These are phyloP conservation scores for Numenius phaeopus DNA, from an alignment of 2,797 vertebrate species.

Conservation along the genomic window DNA sequence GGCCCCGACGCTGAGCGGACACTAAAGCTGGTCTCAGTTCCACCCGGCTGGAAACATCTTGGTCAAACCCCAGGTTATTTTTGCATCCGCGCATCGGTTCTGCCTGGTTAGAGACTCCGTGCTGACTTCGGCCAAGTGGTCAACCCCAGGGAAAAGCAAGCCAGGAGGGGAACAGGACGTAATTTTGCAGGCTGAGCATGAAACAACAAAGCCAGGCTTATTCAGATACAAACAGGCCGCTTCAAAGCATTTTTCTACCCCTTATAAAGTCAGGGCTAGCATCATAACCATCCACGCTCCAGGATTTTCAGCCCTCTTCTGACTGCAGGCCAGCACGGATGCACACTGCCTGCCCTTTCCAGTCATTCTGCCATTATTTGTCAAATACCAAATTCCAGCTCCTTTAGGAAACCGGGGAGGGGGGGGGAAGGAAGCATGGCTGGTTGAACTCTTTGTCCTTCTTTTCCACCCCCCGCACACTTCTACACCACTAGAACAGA, in stretches of 20 bases:
- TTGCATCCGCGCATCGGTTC: slow-evolving; percentile 16
- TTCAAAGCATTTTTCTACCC: slow-evolving; percentile 40
- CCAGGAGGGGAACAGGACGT: slow-evolving; percentile 32
- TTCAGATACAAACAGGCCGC: slow-evolving; percentile 3
- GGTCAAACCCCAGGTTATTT: slow-evolving; percentile 49
- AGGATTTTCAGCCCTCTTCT: neutral
- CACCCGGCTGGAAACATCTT: neutral
- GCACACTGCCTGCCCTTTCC: neutral
- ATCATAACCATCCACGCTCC: neutral
- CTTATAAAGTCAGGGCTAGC: neutral
- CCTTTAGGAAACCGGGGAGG: neutral
- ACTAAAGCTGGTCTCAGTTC: slow-evolving; percentile 6
- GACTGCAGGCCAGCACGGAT: neutral
- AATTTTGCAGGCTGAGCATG: slow-evolving; percentile 27
- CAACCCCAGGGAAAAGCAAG: slow-evolving; percentile 21
- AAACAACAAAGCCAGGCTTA: slow-evolving; percentile 53
- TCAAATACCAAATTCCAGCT: slow-evolving; percentile 39
- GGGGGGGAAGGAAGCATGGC: neutral
- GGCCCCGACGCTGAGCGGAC: neutral
- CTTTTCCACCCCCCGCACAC: neutral
- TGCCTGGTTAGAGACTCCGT: neutral
- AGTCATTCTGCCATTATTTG: slow-evolving; percentile 3
- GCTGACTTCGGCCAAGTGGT: slow-evolving; percentile 43
- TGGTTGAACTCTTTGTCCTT: slow-evolving; percentile 49
- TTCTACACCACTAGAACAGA: slow-evolving; percentile 29